Conservation (phyloP, 2,113 vertebrate genomes). For the Amazona guildingii region DNA sequence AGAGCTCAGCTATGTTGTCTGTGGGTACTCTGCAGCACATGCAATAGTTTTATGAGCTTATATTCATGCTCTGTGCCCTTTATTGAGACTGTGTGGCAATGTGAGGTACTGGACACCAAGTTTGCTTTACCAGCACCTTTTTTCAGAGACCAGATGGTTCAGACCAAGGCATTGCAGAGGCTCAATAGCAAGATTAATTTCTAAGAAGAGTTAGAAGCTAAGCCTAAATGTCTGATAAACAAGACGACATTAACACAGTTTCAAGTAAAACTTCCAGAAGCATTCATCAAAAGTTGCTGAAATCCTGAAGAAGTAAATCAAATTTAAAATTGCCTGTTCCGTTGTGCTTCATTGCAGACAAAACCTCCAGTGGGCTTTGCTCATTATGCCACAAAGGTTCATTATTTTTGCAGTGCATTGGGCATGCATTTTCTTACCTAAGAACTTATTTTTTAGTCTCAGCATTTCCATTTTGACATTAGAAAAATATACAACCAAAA, state of each 20-base stretch:
- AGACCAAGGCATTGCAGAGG: background rate
- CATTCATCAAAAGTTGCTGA: slow-evolving; percentile 71
- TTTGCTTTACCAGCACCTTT: background rate
- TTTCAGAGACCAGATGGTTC: background rate
- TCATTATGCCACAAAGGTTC: slow-evolving; percentile 65
- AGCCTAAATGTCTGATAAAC: background rate
- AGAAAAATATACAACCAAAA: slow-evolving; percentile 86
- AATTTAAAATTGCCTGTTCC: slow-evolving; percentile 63
- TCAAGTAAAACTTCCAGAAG: slow-evolving; percentile 64
- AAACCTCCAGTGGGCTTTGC: slow-evolving; percentile 55
- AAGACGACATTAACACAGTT: background rate
- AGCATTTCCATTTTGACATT: slow-evolving; percentile 82
- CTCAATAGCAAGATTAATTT: background rate
- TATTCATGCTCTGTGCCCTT: background rate
- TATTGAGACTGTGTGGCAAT: background rate
- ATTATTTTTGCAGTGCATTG: slow-evolving; percentile 76
- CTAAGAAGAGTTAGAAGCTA: background rate
- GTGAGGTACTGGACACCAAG: background rate
- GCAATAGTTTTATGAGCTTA: background rate
- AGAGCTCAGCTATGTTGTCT: background rate
- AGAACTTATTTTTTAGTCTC: slow-evolving; percentile 78
- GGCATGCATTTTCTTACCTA: slow-evolving; percentile 73
- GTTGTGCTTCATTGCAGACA: slow-evolving; percentile 61
- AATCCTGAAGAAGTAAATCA: slow-evolving; percentile 60
- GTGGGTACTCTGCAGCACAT: background rate